These are phyloP conservation scores for Odontamblyopus rebecca DNA, from an alignment of 2,797 vertebrate genomes.

Conservation along the genomic window DNA sequence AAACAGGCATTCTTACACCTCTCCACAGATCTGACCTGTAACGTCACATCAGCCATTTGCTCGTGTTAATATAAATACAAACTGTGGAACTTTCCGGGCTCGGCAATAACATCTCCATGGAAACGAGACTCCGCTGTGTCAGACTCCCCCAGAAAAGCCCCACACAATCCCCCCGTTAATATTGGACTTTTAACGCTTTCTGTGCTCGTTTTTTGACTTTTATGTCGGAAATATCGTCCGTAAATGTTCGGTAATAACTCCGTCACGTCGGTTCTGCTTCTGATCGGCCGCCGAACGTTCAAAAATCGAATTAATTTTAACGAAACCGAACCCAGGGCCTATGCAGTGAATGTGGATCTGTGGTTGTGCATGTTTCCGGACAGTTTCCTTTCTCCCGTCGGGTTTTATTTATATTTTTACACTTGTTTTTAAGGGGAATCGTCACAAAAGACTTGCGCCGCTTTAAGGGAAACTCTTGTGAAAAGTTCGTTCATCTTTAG, in stretches of 20 bases:
- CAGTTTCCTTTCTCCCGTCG: background rate
- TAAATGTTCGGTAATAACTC: background rate
- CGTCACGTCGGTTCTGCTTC: background rate
- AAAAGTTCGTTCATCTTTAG: constrained; percentile 73
- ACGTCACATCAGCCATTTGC: too few species aligned
- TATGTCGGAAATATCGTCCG: too few species aligned
- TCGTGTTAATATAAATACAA: too few species aligned
- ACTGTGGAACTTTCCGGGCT: too few species aligned
- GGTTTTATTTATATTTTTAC: constrained; percentile 9
- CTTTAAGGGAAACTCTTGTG: constrained; percentile 67
- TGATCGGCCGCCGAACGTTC: background rate
- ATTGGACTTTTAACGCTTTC: too few species aligned
- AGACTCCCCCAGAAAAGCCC: too few species aligned
- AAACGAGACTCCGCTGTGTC: too few species aligned
- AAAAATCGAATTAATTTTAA: constrained; percentile 15
- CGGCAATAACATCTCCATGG: too few species aligned
- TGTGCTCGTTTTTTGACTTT: too few species aligned
- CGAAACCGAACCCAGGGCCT: constrained; percentile 57
- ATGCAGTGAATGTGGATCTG: constrained; percentile 58
- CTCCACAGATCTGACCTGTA: too few species aligned
- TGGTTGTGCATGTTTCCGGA: background rate
- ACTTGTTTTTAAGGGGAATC: background rate
- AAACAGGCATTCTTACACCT: too few species aligned
- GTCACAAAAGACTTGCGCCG: constrained; percentile 38
- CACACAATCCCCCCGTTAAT: too few species aligned